phyloP scores from a whole-genome alignment of 2,113 vertebrate genomes.

The Morone saxatilis region DNA sequence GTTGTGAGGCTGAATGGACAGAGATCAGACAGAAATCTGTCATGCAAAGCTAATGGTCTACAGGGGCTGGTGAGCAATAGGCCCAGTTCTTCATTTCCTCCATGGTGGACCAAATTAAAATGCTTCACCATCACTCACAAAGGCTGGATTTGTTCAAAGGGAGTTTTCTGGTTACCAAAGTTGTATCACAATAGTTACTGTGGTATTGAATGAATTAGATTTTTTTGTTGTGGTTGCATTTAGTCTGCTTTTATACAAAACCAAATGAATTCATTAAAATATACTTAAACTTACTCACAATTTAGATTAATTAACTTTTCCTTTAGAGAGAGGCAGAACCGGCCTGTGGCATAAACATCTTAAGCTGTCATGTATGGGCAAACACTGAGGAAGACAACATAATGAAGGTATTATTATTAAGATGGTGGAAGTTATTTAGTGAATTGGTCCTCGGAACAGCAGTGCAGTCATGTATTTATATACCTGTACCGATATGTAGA shows the following conservation, averaged over 20 bases:
- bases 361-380: background rate
- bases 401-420: background rate
- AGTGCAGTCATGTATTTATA: no score
- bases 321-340: background rate
- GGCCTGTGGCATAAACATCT: background rate
- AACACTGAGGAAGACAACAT: background rate
- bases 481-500: no score
- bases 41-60: background rate
- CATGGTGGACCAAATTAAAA: background rate
- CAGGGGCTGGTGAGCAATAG: background rate
- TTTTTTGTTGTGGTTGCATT: background rate
- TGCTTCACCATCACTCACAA: background rate
- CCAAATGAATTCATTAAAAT: background rate
- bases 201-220: background rate
- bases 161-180: background rate
- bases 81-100: background rate
- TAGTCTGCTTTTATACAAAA: background rate
- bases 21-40: conserved; percentile 42
- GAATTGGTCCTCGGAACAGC: background rate
- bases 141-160: background rate
- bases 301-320: background rate
- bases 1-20: conserved; percentile 17
- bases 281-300: background rate
- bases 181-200: background rate
- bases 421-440: background rate